A percentile compares a stretch with the other conserved stretches of the same genome.
phyloP scores from a whole-genome alignment of 2,113 vertebrate species.

The Pterocles orientalis region DNA sequence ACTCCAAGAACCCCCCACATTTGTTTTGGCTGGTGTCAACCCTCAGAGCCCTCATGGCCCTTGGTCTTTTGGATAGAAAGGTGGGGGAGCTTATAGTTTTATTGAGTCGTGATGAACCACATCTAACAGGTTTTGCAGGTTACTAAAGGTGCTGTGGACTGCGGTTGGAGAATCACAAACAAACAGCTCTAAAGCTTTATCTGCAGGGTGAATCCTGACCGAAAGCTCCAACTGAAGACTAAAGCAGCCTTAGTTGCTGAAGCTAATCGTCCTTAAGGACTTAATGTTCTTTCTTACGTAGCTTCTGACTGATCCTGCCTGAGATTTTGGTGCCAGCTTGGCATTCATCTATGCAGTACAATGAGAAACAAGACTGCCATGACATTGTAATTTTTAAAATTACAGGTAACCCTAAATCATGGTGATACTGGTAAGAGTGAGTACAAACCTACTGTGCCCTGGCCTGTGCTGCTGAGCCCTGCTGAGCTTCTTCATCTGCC shows the following conservation, averaged over 20 bases:
- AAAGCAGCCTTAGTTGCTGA: neutral
- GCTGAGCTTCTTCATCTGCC: neutral
- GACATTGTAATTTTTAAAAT: neutral
- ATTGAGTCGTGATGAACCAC: rapidly evolving
- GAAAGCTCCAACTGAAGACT: neutral
- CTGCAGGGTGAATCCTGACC: neutral
- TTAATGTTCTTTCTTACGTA: neutral
- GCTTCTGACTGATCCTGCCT: neutral
- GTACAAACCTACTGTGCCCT: neutral
- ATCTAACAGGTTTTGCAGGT: neutral
- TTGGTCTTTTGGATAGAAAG: neutral
- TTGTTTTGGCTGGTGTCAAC: neutral
- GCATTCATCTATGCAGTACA: neutral
- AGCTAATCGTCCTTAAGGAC: slow-evolving; percentile 13
- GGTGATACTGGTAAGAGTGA: neutral
- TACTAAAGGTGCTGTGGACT: neutral
- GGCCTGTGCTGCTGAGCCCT: neutral
- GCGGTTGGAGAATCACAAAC: neutral
- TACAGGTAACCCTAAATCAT: too few species aligned
- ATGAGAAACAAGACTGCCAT: neutral
- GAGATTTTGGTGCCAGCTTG: neutral
- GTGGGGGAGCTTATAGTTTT: neutral
- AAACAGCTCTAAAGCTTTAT: neutral
- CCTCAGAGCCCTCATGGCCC: neutral
- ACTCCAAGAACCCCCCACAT: neutral